Evolutionary conservation across 2,888 invertebrate genomes (phyloP).

Genomic region (Melanargia galathea): DNA sequence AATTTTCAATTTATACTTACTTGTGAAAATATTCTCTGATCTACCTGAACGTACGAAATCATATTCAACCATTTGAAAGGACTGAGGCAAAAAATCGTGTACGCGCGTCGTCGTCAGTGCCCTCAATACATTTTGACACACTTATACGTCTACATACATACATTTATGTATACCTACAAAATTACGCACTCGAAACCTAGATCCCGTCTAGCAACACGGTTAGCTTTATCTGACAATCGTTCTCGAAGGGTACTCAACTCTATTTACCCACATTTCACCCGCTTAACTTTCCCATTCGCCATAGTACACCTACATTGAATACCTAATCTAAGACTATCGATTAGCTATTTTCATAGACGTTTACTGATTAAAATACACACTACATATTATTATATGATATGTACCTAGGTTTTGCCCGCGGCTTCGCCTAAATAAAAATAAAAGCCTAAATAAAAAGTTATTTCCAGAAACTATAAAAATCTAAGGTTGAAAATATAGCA

Average conservation of each 20-base stretch:
- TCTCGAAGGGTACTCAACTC: conserved; percentile 33
- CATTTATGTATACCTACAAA: conserved; percentile 57
- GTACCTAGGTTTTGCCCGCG: too few relatives aligned
- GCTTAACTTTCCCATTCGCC: neutral
- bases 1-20: too few relatives aligned
- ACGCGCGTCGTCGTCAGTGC: conserved; percentile 45
- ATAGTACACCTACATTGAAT: neutral
- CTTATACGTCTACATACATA: conserved; percentile 54
- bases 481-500: too few relatives aligned
- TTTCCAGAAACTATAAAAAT: too few relatives aligned
- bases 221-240: conserved; percentile 62
- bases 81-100: conserved; percentile 49
- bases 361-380: too few relatives aligned
- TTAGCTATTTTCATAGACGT: too few relatives aligned
- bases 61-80: conserved; percentile 14
- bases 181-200: conserved; percentile 73
- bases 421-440: too few relatives aligned
- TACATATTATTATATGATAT: too few relatives aligned
- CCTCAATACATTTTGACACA: conserved; percentile 65
- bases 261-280: conserved; percentile 8
- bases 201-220: conserved; percentile 69
- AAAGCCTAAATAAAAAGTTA: too few relatives aligned
- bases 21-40: too few relatives aligned
- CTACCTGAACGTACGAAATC: too few relatives aligned
- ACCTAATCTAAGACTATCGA: neutral